phyloP scores from a whole-genome alignment of 2,113 vertebrate genomes.

The Turnix velox region DNA sequence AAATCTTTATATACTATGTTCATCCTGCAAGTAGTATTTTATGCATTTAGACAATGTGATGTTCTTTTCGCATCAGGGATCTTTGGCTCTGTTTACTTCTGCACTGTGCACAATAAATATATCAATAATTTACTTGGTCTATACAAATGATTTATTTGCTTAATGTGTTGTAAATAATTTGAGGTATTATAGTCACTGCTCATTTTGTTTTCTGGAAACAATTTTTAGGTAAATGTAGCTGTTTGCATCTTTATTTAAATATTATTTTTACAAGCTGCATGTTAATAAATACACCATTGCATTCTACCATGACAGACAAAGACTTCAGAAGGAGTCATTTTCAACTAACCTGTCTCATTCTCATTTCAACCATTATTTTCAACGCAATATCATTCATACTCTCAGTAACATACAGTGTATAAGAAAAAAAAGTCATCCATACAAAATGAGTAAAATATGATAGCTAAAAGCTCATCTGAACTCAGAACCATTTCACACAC shows the following conservation, averaged over 20 bases:
- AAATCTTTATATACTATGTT: slow-evolving; percentile 13
- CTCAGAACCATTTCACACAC: background rate
- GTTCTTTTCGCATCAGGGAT: slow-evolving; percentile 17
- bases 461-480: accelerated
- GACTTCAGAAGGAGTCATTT: background rate
- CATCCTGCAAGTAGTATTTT: slow-evolving; percentile 10
- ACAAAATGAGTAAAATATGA: background rate
- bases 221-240: slow-evolving; percentile 25
- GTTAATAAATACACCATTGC: background rate
- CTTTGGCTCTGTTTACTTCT: slow-evolving; percentile 53
- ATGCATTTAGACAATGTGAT: slow-evolving; percentile 33
- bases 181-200: slow-evolving; percentile 42
- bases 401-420: background rate
- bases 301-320: background rate
- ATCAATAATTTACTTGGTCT: slow-evolving; percentile 65
- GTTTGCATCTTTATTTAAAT: slow-evolving; percentile 26
- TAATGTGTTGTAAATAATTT: slow-evolving; percentile 73
- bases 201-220: slow-evolving; percentile 12
- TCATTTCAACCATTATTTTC: background rate
- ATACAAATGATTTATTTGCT: slow-evolving; percentile 71
- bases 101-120: slow-evolving; percentile 33
- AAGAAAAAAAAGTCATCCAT: background rate
- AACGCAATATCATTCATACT: background rate
- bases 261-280: background rate
- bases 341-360: background rate